Percentiles rank a stretch among this genome's conserved stretches.
Evolutionary conservation across 2,888 invertebrate genomes (phyloP).

Genomic region (Dorcus hopei): DNA sequence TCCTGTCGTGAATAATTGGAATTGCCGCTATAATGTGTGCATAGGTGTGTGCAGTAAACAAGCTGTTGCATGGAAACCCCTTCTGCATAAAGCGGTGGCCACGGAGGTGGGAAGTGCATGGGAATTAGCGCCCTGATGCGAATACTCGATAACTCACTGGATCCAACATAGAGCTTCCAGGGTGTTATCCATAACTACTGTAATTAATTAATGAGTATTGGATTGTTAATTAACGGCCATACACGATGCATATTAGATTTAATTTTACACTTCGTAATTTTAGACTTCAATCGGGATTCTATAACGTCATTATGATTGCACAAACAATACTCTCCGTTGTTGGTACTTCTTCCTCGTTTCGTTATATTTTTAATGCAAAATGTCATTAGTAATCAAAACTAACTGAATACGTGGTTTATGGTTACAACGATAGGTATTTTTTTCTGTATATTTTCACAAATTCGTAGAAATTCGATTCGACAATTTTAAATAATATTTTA

Average conservation of each 20-base stretch:
- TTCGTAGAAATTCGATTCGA: too few species aligned
- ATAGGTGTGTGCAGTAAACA: constrained; percentile 41
- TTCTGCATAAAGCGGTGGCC: constrained; percentile 19
- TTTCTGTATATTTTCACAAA: too few species aligned
- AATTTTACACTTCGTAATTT: constrained; percentile 2
- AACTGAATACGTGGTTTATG: too few species aligned
- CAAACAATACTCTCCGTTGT: neutral
- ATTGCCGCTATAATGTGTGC: constrained; percentile 25
- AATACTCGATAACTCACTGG: constrained; percentile 17
- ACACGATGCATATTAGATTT: constrained; percentile 2
- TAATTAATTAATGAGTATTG: constrained; percentile 23
- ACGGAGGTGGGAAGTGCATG: constrained; percentile 24
- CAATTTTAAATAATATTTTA: too few species aligned
- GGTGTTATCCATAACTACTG: constrained; percentile 19
- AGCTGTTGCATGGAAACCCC: constrained; percentile 45
- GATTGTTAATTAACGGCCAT: constrained; percentile 20
- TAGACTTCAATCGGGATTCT: neutral
- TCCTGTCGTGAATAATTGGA: constrained; percentile 24
- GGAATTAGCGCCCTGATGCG: constrained; percentile 31
- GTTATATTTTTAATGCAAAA: too few species aligned
- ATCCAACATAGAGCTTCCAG: constrained; percentile 8
- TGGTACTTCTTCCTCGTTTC: neutral
- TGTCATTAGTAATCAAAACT: too few species aligned
- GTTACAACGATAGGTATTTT: too few species aligned
- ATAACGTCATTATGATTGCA: neutral